A percentile compares a stretch with the other conserved stretches of the same genome.
Conservation (phyloP, 2,797 vertebrate genomes). For the Sebastes reedi region DNA sequence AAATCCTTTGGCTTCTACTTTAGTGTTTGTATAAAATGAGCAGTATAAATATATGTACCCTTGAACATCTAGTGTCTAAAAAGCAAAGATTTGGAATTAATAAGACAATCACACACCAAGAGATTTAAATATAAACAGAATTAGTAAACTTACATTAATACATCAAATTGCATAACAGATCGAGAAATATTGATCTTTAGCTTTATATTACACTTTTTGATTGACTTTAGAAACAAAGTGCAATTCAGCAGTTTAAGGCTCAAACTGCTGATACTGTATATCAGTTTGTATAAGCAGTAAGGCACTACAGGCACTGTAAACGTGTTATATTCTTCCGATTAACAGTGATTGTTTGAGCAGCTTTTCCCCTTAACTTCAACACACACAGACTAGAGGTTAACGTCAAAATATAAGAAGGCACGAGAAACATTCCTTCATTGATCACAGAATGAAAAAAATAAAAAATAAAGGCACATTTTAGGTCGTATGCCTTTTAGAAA, state of each 20-base stretch:
- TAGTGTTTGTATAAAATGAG: slow-evolving; percentile 37
- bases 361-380: slow-evolving; percentile 19
- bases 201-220: slow-evolving; percentile 45
- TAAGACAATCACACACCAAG: slow-evolving; percentile 39
- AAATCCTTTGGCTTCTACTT: slow-evolving; percentile 31
- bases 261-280: slow-evolving; percentile 11
- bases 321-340: slow-evolving; percentile 10
- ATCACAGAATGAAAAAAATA: neutral
- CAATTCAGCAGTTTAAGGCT: slow-evolving; percentile 51
- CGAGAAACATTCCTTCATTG: neutral
- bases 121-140: slow-evolving; percentile 48
- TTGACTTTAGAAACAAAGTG: slow-evolving; percentile 64
- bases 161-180: slow-evolving; percentile 24
- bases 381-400: neutral
- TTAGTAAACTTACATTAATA: slow-evolving; percentile 48
- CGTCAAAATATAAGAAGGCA: neutral
- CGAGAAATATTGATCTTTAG: slow-evolving; percentile 36
- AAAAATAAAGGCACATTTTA: neutral
- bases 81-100: slow-evolving; percentile 17
- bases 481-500: neutral
- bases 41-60: slow-evolving; percentile 15
- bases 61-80: slow-evolving; percentile 27
- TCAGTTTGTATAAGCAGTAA: slow-evolving; percentile 11
- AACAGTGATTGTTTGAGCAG: slow-evolving; percentile 46
- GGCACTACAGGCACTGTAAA: slow-evolving; percentile 53